A percentile compares a stretch with the other conserved stretches of the same genome.
These are phyloP conservation scores for Mimas tiliae DNA, from an alignment of 2,888 invertebrate genomes.

Conservation along the genomic window DNA sequence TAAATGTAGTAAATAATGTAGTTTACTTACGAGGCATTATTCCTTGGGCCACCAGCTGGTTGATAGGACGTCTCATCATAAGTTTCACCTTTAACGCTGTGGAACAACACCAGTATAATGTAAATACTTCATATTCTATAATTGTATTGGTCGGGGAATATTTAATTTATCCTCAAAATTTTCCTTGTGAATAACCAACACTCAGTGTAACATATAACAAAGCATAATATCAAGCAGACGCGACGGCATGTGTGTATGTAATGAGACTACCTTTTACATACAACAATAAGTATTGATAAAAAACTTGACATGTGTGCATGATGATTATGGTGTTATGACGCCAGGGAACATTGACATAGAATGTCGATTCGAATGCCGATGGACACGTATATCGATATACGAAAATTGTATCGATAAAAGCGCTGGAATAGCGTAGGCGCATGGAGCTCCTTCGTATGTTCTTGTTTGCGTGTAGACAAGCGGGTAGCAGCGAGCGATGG, in stretches of 20 bases:
- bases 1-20: not conserved
- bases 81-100: conserved; percentile 98
- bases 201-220: conserved; percentile 6
- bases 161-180: conserved; percentile 35
- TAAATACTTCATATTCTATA: conserved; percentile 16
- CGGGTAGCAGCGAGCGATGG: conserved; percentile 65
- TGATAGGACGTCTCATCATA: conserved; percentile 96
- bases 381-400: conserved; percentile 66
- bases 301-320: conserved; percentile 53
- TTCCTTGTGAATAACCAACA: conserved; percentile 30
- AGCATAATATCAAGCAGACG: not conserved
- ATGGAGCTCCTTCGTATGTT: conserved; percentile 57
- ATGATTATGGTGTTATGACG: conserved; percentile 64
- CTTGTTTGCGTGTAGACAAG: conserved; percentile 72
- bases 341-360: conserved; percentile 70
- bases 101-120: conserved; percentile 52
- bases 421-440: conserved; percentile 66
- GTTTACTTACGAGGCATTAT: conserved; percentile 98
- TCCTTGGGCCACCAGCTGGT: conserved; percentile 98
- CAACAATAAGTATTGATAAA: conserved; percentile 66
- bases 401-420: conserved; percentile 65
- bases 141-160: not conserved
- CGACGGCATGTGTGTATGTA: not conserved
- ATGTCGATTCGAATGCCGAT: conserved; percentile 52
- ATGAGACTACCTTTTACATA: conserved; percentile 58